Conservation (phyloP, 1,140 invertebrate species). For the Trypoxylus dichotomus region DNA sequence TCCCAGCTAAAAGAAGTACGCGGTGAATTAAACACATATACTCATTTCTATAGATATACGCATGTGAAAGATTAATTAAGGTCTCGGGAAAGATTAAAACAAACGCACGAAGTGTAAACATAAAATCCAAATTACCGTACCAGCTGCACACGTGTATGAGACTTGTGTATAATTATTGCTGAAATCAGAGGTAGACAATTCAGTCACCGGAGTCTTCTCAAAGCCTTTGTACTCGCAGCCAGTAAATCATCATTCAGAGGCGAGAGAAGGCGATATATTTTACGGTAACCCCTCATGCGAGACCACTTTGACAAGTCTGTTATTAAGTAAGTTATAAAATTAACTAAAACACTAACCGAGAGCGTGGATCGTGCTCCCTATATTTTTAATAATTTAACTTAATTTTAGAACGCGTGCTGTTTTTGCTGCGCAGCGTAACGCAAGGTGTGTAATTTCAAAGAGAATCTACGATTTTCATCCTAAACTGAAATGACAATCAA, state of each 20-base stretch:
- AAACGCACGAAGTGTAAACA: neutral
- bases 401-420: neutral
- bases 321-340: constrained; percentile 7
- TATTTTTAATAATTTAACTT: neutral
- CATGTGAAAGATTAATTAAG: neutral
- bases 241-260: constrained; percentile 3
- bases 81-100: neutral
- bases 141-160: neutral
- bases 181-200: neutral
- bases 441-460: too few relatives aligned
- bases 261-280: neutral
- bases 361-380: neutral
- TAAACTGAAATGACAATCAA: too few relatives aligned
- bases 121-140: neutral
- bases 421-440: neutral
- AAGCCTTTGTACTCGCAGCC: neutral
- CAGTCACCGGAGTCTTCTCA: neutral
- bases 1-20: neutral
- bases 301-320: neutral
- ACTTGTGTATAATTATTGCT: constrained; percentile 5
- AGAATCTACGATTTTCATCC: too few relatives aligned
- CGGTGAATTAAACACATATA: neutral
- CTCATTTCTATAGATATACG: neutral
- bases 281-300: neutral
- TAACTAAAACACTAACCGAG: neutral